Conservation (phyloP, 2,888 invertebrate species). For the Cataglyphis altisquamis region DNA sequence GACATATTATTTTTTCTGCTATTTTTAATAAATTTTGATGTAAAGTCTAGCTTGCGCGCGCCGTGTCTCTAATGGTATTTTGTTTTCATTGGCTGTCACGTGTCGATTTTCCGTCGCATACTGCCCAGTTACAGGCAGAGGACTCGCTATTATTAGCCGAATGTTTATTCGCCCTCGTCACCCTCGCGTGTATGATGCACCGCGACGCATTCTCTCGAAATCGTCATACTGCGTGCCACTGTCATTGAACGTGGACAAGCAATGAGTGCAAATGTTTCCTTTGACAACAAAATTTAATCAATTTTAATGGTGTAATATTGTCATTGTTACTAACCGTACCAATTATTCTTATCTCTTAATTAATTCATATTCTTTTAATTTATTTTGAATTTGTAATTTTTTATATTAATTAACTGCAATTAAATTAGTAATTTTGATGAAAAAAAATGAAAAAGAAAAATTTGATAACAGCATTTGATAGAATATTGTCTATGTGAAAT, state of each 20-base stretch:
- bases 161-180: conserved; percentile 62
- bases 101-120: conserved; percentile 32
- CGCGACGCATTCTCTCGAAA: conserved; percentile 29
- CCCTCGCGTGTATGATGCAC: conserved; percentile 48
- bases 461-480: not conserved
- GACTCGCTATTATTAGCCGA: conserved; percentile 59
- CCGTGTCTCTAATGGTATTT: conserved; percentile 43
- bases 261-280: conserved; percentile 31
- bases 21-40: conserved; percentile 36
- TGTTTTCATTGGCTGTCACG: conserved; percentile 47
- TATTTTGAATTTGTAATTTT: not conserved
- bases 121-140: conserved; percentile 1
- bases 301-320: conserved; percentile 28
- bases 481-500: no score
- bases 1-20: conserved; percentile 36
- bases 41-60: no score
- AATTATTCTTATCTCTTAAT: conserved; percentile 30
- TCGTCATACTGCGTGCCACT: conserved; percentile 12
- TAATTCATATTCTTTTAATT: conserved; percentile 10
- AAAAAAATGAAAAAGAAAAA: not conserved
- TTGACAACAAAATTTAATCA: conserved; percentile 24
- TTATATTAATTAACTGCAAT: conserved; percentile 7
- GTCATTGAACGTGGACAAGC: conserved; percentile 20
- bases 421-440: not conserved
- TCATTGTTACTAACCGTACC: not conserved